phyloP scores from a whole-genome alignment of 2,888 invertebrate species.

The Willowsia nigromaculata region DNA sequence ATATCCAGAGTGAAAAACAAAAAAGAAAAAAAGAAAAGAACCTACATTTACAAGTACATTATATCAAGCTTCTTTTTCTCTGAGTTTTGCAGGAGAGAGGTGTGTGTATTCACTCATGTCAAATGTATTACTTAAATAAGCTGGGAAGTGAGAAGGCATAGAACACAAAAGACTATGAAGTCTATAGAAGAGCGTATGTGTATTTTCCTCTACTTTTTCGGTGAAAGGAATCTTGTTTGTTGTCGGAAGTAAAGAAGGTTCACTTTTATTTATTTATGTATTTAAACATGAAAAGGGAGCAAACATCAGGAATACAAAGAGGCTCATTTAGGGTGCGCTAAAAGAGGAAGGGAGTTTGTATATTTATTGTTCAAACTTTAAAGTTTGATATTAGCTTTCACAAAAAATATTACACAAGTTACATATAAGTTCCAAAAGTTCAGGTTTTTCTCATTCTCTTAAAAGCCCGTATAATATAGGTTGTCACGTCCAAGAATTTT shows the following conservation, averaged over 20 bases:
- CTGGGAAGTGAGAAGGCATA: slow-evolving; percentile 41
- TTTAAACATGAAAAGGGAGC: slow-evolving; percentile 56
- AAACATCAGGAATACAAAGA: slow-evolving; percentile 57
- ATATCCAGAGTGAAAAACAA: slow-evolving; percentile 8
- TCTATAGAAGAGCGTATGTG: not conserved
- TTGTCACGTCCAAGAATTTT: not conserved
- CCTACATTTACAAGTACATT: not conserved
- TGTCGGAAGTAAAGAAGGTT: slow-evolving; percentile 48
- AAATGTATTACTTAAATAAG: slow-evolving; percentile 49
- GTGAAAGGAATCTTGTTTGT: slow-evolving; percentile 53
- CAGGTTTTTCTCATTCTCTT: not conserved
- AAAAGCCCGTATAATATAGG: not conserved
- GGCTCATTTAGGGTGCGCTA: slow-evolving; percentile 48
- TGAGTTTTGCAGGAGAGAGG: not conserved
- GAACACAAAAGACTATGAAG: not conserved
- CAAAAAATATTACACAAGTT: not conserved
- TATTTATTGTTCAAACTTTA: slow-evolving; percentile 47
- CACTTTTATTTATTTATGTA: slow-evolving; percentile 53
- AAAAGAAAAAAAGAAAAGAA: slow-evolving; percentile 5
- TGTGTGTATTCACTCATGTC: slow-evolving; percentile 46
- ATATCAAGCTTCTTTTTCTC: slow-evolving; percentile 5
- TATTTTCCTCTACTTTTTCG: slow-evolving; percentile 23
- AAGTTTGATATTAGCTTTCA: slow-evolving; percentile 41
- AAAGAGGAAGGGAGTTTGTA: not conserved
- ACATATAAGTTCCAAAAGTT: not conserved